Percentiles rank a stretch among this genome's conserved stretches.
These are phyloP conservation scores for Trichosurus vulpecula DNA, from an alignment of 2,797 vertebrate species.

Conservation along the genomic window DNA sequence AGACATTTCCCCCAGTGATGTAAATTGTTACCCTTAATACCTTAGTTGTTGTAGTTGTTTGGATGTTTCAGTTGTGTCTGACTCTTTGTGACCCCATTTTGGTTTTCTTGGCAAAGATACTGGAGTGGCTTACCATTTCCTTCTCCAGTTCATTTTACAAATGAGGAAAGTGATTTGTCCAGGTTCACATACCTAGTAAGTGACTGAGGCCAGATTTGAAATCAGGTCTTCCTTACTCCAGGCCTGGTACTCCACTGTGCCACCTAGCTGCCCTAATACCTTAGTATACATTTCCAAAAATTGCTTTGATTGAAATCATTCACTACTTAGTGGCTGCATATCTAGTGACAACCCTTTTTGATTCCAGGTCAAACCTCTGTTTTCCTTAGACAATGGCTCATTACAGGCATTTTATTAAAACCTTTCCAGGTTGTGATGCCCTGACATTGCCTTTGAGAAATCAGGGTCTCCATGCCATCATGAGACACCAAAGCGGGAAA, in stretches of 20 bases:
- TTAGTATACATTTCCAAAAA: neutral
- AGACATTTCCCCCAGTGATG: neutral
- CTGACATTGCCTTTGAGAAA: too few relatives aligned
- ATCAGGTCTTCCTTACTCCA: neutral
- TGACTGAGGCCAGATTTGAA: neutral
- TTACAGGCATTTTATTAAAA: too few relatives aligned
- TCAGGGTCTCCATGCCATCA: too few relatives aligned
- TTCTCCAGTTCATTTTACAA: neutral
- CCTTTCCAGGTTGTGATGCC: too few relatives aligned
- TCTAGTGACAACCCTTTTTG: too few relatives aligned
- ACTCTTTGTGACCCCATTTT: neutral
- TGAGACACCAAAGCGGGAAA: too few relatives aligned
- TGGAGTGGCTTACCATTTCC: neutral
- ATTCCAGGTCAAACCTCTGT: too few relatives aligned
- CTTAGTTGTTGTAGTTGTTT: neutral
- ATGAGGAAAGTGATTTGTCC: neutral
- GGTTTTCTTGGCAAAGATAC: neutral
- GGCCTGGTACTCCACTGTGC: neutral
- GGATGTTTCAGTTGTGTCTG: neutral
- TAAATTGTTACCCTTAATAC: neutral
- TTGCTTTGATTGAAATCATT: too few relatives aligned
- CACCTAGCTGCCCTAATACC: neutral
- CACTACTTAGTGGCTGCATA: too few relatives aligned
- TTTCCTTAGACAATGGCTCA: too few relatives aligned
- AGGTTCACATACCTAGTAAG: too few relatives aligned